Base-by-base conservation (phyloP, 23 tunicate species). In the Trididemnum clinides region DNA sequence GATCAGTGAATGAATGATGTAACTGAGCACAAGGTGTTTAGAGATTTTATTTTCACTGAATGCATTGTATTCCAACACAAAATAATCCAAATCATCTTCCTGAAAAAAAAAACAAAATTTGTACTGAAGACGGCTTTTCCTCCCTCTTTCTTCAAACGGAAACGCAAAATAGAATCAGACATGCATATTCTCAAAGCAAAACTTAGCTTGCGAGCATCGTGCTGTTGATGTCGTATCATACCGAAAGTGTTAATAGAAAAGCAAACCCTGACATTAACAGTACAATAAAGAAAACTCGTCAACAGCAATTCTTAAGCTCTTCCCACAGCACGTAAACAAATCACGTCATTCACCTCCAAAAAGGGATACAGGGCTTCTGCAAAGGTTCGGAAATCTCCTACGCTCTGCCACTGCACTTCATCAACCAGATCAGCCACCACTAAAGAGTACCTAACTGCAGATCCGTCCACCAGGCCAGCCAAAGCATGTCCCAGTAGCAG, bases 31-130 rank as follows among this genome's bases (percentile, higher is more conserved):
- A 7, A 94, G 64, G 28, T 82, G 72, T 50, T 89, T 89, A 0
- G 98, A 94, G 15, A 94, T 85, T 81, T 94, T 94, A 72, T 94
- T 94, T 69, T 94, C 94, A 66, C 94, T 83, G 77, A 89, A 89
- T 2, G 98, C 91, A 28, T 72, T 82, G 71, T 72, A 94, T 76
- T 94, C 98, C 77, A 89, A 70, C 0, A 86, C 94, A 64, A 85
- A 81, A 33, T 72, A 79, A 32, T 94, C 98, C 1, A 85, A n/a
- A 33, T 94, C 98, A 28, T 89, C 98, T 71, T 89, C 90, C 98
- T 94, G 58, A 1, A 44, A 44, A 7, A 18, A 34, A 35, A 64
- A 28, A 62, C 64, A 32, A 10, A 64, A 18, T n/a, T 5, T 10
- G 20, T 10, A 63, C 71, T 5, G 20, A 25, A 63, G 28, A 63